Percentiles rank a stretch among this genome's conserved stretches.
Conservation (phyloP, 2,113 vertebrate genomes). For the Apodemus sylvaticus region DNA sequence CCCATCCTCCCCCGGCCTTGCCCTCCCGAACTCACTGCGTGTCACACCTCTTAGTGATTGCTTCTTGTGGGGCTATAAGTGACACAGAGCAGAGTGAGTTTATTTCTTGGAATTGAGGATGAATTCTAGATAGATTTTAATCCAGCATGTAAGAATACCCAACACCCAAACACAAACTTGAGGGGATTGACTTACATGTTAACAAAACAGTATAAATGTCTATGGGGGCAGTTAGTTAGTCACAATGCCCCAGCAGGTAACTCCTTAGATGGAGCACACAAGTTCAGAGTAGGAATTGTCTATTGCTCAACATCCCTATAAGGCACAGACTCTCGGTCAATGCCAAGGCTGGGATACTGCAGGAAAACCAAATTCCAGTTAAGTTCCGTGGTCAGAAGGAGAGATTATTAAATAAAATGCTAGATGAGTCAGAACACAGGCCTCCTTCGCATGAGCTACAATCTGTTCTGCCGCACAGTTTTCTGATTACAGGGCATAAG, state of each 20-base stretch:
- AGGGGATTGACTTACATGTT: background rate
- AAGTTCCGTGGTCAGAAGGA: conserved; percentile 47
- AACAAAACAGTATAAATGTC: conserved; percentile 10
- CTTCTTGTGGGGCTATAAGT: background rate
- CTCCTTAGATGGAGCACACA: background rate
- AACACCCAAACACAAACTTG: background rate
- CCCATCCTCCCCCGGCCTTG: background rate
- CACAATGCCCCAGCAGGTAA: background rate
- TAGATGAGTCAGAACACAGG: conserved; percentile 61
- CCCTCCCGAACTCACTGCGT: background rate
- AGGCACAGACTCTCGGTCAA: background rate
- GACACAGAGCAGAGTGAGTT: background rate
- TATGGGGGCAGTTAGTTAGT: background rate
- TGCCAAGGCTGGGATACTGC: conserved; percentile 39
- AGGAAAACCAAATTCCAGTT: conserved; percentile 59
- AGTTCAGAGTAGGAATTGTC: background rate
- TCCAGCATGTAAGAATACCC: background rate
- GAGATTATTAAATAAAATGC: conserved; percentile 61
- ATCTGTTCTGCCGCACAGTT: conserved; percentile 21
- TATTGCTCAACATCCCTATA: background rate
- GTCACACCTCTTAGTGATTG: background rate
- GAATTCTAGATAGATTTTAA: conserved; percentile 43
- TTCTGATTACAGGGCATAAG: conserved; percentile 59
- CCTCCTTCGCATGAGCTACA: conserved; percentile 51
- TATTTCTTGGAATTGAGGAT: conserved; percentile 1